Evolutionary conservation across 2,113 vertebrate species (phyloP).

Genomic region (Mohoua ochrocephala): DNA sequence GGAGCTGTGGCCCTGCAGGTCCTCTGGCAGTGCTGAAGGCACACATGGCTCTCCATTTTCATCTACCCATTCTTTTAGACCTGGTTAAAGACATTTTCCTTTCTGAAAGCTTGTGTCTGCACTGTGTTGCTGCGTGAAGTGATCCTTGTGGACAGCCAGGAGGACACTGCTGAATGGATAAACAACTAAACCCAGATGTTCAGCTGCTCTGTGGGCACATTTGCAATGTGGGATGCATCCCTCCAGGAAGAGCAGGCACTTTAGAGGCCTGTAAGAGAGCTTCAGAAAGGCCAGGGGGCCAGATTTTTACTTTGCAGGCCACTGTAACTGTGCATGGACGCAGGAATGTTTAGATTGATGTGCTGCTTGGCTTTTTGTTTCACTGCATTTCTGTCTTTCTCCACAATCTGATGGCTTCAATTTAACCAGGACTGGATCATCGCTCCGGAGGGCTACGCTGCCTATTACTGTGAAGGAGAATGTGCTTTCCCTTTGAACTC

Average conservation of each 20-base stretch:
- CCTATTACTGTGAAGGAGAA: conserved; percentile 96
- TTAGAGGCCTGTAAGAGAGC: not conserved
- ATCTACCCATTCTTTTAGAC: rapidly evolving
- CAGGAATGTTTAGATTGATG: not conserved
- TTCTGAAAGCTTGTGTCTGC: not conserved
- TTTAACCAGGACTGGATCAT: conserved; percentile 92
- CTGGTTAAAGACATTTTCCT: not conserved
- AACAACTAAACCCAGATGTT: not conserved
- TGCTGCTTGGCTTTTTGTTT: not conserved
- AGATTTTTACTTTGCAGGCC: not conserved
- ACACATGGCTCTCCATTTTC: rapidly evolving
- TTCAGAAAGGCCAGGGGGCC: not conserved
- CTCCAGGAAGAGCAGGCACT: not conserved
- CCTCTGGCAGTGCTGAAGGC: not conserved
- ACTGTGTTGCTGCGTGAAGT: not conserved
- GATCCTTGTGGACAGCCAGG: not conserved
- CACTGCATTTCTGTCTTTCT: not conserved
- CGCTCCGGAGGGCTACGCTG: conserved; percentile 92
- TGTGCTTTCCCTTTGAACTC: conserved; percentile 95
- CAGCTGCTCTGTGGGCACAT: not conserved
- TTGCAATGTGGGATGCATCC: not conserved
- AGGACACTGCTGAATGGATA: not conserved
- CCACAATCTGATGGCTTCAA: not conserved
- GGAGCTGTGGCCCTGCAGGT: not conserved
- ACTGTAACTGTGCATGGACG: not conserved